Evolutionary conservation across 1,140 invertebrate genomes (phyloP), one percentile per base, ranked within the genome.

Genomic region (Pseudobourletiella spinata): DNA sequence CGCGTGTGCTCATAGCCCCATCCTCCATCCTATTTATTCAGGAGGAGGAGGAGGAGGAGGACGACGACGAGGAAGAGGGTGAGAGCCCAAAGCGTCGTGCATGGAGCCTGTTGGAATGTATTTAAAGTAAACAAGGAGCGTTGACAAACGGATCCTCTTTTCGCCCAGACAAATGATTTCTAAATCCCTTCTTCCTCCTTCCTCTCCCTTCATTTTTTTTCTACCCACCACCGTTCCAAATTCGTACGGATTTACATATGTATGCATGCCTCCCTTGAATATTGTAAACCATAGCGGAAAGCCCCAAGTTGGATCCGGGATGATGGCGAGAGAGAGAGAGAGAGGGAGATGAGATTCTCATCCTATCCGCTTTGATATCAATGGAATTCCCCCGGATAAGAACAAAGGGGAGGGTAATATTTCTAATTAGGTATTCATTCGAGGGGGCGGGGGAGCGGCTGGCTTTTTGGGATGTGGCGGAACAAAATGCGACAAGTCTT

Each of bases 91-190:
- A 43, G 48, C n/a, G n/a, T n/a, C n/a, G n/a, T n/a, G n/a, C n/a
- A n/a, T n/a, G n/a, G n/a, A n/a, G n/a, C n/a, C n/a, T 25, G n/a
- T 52, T 32, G 32, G 32, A 54, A 60, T 60, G 35, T 28, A 60
- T 60, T 32, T 29, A 25, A 39, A 60, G 50, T 60, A 43, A 60
- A 60, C 59, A 60, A 60, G 59, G 35, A 29, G 43, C 59, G 59
- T 60, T 60, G 59, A 60, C 59, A 60, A 60, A 60, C 59, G 54
- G 48, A 60, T 60, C 57, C 30, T 51, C 59, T 52, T 60, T 54
- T 60, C 50, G 42, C 42, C 30, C 48, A 60, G 59, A 60, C 59
- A 60, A 60, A 60, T 60, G 59, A 60, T 60, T 60, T 54, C 48
- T 60, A 60, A 60, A 60, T 60, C 59, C 46, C 28, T 60, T 25